phyloP scores from a whole-genome alignment of 2,888 invertebrate genomes.

The Trisateles emortualis region DNA sequence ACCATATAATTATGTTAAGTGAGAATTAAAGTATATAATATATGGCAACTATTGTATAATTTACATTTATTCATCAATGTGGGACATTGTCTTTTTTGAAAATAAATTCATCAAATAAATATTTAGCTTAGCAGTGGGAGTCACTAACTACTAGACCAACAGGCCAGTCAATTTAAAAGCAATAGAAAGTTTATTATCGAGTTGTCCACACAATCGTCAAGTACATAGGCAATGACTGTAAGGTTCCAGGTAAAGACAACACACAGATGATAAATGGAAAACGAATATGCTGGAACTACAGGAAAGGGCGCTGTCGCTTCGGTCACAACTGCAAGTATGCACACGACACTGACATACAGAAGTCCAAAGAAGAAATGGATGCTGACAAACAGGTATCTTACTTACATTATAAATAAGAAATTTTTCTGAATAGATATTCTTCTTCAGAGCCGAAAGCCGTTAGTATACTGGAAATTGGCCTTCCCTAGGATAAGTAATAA shows the following conservation, averaged over 20 bases:
- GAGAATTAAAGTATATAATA: too few species aligned
- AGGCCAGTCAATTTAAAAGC: not conserved
- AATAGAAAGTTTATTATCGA: conserved; percentile 58
- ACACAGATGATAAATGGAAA: conserved; percentile 94
- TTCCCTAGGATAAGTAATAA: too few species aligned
- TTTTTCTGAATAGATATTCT: too few species aligned
- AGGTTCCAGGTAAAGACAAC: conserved; percentile 89
- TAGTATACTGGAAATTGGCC: too few species aligned
- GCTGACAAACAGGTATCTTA: conserved; percentile 80
- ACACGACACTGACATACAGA: conserved; percentile 94
- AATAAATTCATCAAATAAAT: too few species aligned
- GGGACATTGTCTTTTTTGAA: too few species aligned
- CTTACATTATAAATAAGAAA: not conserved
- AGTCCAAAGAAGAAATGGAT: conserved; percentile 86
- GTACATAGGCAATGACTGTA: conserved; percentile 86
- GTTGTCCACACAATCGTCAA: conserved; percentile 83
- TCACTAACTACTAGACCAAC: too few species aligned
- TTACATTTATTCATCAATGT: too few species aligned
- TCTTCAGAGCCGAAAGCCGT: too few species aligned
- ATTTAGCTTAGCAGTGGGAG: too few species aligned
- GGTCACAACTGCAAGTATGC: conserved; percentile 97
- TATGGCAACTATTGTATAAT: too few species aligned
- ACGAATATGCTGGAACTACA: conserved; percentile 97
- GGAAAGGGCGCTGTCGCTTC: conserved; percentile 95
- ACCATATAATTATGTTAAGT: too few species aligned